Base-by-base conservation (phyloP, 64 coral and sea anemone genomes). In the Dendrophyllia cribrosa region DNA sequence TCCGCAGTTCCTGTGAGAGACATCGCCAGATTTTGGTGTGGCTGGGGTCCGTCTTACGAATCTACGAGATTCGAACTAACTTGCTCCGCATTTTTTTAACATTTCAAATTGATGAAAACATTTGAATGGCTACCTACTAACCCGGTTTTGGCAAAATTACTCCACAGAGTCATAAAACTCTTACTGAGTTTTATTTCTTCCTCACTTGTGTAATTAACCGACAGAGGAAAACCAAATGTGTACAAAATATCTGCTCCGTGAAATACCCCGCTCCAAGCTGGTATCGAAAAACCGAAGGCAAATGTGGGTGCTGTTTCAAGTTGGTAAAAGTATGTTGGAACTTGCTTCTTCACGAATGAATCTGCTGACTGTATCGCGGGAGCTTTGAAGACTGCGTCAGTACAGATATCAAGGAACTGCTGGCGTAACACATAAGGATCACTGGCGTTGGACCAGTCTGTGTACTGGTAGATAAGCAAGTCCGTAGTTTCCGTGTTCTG, bases 311-410 rank as follows among this genome's bases (percentile, higher is more conserved):
- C 43, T 48, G 16, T 51, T 51, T 91, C 76, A 9, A 91, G 58
- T 22, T 91, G 79, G 53, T 91, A 91, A 81, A 91, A 91, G 68
- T 72, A 91, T 8, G 82, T 81, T 60, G 68, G 78, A 12, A 45
- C 46, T 21, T 34, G 65, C 56, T 96, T 89, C 62, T 84, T 93
- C 9, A 52, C 86, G 43, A 96, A 96, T 19, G 44, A 86, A 23
- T 93, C 92, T 6, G 87, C 95, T 66, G 95, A 89, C 10, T 34
- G 71, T 14, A 96, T 59, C 11, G 91, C 86, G 9, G 95, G 95
- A 5, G 95, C 90, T 68, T 73, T 96, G 47, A 92, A 96, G n/a
- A 71, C 70, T 4, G 91, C 68, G 53, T 96, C 95, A 0, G 90
- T 87, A 5, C 56, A n/a, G 15, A 96, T 20, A 70, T 96, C 82